These are phyloP conservation scores for Drosophila orena DNA, from an alignment of 1,140 invertebrate species.

Conservation along the genomic window DNA sequence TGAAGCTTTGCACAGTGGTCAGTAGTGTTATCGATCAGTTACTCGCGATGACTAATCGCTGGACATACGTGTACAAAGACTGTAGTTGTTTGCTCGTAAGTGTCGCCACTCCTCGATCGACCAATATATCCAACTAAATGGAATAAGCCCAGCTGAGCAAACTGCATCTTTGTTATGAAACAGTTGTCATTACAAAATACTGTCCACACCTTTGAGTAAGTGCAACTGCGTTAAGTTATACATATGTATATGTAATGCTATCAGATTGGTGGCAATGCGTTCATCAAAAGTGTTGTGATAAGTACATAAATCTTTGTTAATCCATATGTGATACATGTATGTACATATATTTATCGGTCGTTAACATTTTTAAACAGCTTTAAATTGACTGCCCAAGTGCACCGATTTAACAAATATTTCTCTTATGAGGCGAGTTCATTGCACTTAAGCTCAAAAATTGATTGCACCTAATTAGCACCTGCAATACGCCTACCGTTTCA, in stretches of 20 bases:
- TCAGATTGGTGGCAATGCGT: neutral
- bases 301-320: neutral
- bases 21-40: conserved; percentile 6
- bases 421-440: neutral
- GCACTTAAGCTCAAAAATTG: neutral
- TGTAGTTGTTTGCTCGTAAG: neutral
- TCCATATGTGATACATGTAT: neutral
- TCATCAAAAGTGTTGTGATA: neutral
- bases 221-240: neutral
- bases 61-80: conserved; percentile 1
- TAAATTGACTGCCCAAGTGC: neutral
- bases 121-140: conserved; percentile 1
- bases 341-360: neutral
- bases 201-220: neutral
- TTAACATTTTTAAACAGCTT: neutral
- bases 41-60: conserved; percentile 17
- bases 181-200: conserved; percentile 15
- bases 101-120: neutral
- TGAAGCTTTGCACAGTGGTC: neutral
- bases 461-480: neutral
- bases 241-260: neutral
- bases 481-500: neutral
- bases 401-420: neutral
- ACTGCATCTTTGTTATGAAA: conserved; percentile 10
- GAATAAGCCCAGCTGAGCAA: conserved; percentile 19